A percentile compares a stretch with the other conserved stretches of the same genome.
These are phyloP conservation scores for Malaclemys terrapin DNA, from an alignment of 2,113 vertebrate genomes.

Conservation along the genomic window DNA sequence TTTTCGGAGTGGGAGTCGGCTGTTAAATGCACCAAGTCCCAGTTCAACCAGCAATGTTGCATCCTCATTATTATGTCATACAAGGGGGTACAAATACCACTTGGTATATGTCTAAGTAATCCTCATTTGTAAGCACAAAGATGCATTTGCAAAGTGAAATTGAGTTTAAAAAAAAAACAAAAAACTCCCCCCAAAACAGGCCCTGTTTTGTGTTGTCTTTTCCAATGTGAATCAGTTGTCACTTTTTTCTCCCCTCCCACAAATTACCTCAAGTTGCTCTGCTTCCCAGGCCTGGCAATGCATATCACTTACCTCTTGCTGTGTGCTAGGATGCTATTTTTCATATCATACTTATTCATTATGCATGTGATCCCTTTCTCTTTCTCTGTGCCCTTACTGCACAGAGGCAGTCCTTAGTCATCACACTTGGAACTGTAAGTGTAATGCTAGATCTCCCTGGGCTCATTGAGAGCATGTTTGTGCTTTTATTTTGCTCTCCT, in stretches of 20 bases:
- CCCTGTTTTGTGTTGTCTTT: background rate
- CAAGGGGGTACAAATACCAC: background rate
- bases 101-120: background rate
- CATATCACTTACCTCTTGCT: background rate
- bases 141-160: background rate
- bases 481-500: background rate
- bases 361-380: background rate
- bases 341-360: background rate
- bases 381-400: background rate
- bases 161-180: background rate
- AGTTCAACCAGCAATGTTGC: background rate
- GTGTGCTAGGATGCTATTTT: background rate
- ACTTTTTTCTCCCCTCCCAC: background rate
- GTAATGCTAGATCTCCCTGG: background rate
- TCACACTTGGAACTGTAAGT: background rate
- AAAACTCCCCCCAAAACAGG: background rate
- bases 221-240: background rate
- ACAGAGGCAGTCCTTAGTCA: background rate
- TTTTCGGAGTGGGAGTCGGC: background rate
- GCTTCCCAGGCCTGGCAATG: background rate
- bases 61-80: background rate
- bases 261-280: background rate
- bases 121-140: background rate
- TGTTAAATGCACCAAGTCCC: background rate
- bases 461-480: background rate